phyloP scores from a whole-genome alignment of 2,113 vertebrate genomes.

The Lophotis ruficrista region DNA sequence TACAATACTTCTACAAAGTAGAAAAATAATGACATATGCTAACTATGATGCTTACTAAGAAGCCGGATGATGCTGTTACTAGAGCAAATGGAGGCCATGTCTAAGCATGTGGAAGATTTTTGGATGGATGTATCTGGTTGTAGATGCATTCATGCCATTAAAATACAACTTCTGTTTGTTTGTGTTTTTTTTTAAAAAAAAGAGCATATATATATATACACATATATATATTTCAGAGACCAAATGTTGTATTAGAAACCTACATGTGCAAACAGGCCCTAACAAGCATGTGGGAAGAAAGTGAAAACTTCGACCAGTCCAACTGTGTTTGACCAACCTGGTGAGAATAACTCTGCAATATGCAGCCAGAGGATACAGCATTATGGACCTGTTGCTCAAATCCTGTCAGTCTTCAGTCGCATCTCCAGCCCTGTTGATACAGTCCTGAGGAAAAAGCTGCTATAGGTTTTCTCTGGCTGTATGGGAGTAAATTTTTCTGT shows the following conservation, averaged over 20 bases:
- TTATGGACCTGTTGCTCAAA: background rate
- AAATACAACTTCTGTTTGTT: background rate
- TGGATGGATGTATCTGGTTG: background rate
- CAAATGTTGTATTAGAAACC: background rate
- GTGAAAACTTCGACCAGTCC: background rate
- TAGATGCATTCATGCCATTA: background rate
- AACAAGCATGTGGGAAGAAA: background rate
- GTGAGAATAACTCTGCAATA: background rate
- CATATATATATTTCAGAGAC: background rate
- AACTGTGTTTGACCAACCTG: background rate
- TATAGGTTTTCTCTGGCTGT: background rate
- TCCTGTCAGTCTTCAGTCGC: background rate
- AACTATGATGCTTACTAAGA: background rate
- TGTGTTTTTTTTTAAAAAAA: background rate
- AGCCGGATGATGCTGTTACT: background rate
- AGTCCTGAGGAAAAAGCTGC: background rate
- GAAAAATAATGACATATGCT: background rate
- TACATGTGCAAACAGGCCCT: background rate
- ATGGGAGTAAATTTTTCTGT: background rate
- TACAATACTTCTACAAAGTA: background rate
- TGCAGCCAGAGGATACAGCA: background rate
- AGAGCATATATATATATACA: background rate
- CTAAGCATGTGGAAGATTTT: background rate
- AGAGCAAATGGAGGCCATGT: background rate
- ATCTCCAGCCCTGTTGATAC: background rate